These are phyloP conservation scores for Acleris sparsana DNA, from an alignment of 2,888 invertebrate species.

Conservation along the genomic window DNA sequence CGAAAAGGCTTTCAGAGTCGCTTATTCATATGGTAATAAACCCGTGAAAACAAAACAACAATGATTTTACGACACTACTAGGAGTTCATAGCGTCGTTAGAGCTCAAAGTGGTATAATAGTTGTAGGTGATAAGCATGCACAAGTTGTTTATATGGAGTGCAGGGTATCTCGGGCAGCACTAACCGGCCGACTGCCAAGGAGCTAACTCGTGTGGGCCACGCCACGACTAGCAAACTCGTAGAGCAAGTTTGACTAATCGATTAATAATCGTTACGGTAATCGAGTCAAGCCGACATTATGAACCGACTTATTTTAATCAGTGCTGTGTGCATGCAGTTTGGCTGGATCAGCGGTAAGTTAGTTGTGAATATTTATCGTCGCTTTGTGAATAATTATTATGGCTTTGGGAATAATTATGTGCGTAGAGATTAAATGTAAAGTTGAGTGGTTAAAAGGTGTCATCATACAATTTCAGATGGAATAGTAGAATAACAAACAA, in stretches of 20 bases:
- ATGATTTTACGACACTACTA: background rate
- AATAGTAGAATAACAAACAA: too few relatives aligned
- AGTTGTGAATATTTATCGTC: background rate
- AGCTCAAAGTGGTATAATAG: constrained; percentile 19
- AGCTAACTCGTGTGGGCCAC: constrained; percentile 14
- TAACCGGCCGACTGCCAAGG: constrained; percentile 12
- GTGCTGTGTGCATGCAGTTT: constrained; percentile 54
- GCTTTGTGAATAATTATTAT: too few relatives aligned
- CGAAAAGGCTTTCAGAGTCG: constrained; percentile 20
- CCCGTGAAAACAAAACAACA: constrained; percentile 12
- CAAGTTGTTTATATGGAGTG: constrained; percentile 29
- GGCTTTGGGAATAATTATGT: too few relatives aligned
- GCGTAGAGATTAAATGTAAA: too few relatives aligned
- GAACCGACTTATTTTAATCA: constrained; percentile 55
- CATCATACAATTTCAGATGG: too few relatives aligned
- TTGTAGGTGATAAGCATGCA: constrained; percentile 26
- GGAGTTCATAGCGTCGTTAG: background rate
- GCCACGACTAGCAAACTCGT: background rate
- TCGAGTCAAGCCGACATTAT: constrained; percentile 48
- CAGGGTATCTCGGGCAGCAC: constrained; percentile 15
- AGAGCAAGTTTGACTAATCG: constrained; percentile 22
- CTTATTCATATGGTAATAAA: constrained; percentile 28
- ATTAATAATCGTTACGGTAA: constrained; percentile 21
- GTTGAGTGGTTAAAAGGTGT: too few relatives aligned
- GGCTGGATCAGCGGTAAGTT: constrained; percentile 56